Percentiles rank a stretch among this genome's conserved stretches.
Conservation (phyloP, 2,797 vertebrate species). For the Lutjanus argentimaculatus region DNA sequence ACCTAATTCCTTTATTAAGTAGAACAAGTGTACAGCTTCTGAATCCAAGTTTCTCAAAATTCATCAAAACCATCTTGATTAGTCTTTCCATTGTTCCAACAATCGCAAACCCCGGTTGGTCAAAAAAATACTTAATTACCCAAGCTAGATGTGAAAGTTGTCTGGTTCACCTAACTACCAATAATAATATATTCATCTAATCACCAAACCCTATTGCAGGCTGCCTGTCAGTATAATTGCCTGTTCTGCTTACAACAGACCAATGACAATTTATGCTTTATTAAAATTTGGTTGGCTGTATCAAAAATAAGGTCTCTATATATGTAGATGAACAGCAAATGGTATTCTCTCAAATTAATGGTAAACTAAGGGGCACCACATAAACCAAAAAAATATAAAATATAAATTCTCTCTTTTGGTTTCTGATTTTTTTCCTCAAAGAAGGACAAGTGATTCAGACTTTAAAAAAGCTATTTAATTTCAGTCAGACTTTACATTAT, state of each 20-base stretch:
- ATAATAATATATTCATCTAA: too few relatives aligned
- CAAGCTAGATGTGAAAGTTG: too few relatives aligned
- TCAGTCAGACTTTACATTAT: background rate
- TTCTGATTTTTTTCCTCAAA: background rate
- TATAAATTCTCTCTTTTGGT: background rate
- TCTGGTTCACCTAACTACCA: background rate
- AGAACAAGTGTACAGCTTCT: too few relatives aligned
- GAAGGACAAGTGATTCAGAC: background rate
- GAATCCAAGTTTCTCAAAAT: too few relatives aligned
- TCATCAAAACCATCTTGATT: too few relatives aligned
- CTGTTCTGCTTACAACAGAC: background rate
- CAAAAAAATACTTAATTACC: too few relatives aligned
- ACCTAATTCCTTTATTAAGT: too few relatives aligned
- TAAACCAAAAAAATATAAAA: background rate
- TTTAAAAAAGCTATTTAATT: background rate
- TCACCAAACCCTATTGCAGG: too few relatives aligned
- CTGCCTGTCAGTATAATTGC: background rate
- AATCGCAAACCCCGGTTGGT: too few relatives aligned
- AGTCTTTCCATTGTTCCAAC: too few relatives aligned
- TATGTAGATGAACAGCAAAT: background rate
- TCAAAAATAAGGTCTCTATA: background rate
- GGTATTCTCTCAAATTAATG: background rate
- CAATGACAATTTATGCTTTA: background rate
- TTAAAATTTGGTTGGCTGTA: background rate
- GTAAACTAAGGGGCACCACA: background rate